These are phyloP conservation scores for Bujurquina vittata DNA, from an alignment of 2,113 vertebrate species.

Conservation along the genomic window DNA sequence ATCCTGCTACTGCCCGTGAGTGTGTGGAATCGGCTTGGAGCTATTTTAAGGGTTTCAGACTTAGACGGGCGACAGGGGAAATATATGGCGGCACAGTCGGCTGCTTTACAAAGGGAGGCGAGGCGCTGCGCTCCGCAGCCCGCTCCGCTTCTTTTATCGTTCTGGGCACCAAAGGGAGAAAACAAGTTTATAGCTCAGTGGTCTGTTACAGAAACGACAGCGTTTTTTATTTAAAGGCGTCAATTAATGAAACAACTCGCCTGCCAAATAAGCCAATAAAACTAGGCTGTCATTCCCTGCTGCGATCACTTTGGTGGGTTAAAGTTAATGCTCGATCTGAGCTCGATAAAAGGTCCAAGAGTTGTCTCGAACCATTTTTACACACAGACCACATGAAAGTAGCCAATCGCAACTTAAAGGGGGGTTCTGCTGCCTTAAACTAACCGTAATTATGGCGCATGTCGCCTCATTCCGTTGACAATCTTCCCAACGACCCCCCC, in stretches of 20 bases:
- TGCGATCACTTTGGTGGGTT: neutral
- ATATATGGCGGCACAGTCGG: constrained; percentile 54
- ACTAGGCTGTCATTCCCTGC: neutral
- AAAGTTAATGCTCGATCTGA: neutral
- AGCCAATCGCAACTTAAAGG: neutral
- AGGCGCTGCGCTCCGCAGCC: constrained; percentile 39
- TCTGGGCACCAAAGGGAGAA: constrained; percentile 27
- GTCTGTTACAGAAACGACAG: constrained; percentile 6
- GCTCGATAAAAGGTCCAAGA: neutral
- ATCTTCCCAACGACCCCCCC: neutral
- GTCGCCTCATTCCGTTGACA: neutral
- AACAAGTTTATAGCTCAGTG: constrained; percentile 53
- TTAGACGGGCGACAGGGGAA: constrained; percentile 62
- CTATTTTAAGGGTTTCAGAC: constrained; percentile 72
- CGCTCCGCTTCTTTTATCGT: constrained; percentile 41
- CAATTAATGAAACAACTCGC: neutral
- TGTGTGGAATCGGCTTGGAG: constrained; percentile 50
- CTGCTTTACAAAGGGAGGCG: constrained; percentile 57
- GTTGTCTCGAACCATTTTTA: neutral
- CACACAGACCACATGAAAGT: neutral
- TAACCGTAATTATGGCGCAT: neutral
- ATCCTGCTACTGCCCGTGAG: constrained; percentile 38
- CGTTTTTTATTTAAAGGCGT: constrained; percentile 10
- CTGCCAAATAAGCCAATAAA: neutral
- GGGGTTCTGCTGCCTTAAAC: neutral